phyloP scores from a whole-genome alignment of 1,140 invertebrate species.

The Pseudomyrmex concolor region DNA sequence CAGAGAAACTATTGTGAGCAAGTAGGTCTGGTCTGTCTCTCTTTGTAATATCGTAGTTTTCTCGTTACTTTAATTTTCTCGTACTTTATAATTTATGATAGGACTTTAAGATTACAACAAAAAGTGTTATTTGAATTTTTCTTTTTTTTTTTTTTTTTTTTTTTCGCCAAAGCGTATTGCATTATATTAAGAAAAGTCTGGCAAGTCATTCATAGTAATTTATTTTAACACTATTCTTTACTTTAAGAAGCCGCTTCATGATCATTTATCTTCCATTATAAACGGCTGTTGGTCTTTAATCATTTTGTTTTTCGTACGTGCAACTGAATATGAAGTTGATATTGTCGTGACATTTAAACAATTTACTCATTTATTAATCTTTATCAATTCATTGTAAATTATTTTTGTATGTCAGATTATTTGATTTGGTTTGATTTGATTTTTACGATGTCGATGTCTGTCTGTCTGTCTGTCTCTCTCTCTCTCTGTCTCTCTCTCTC shows the following conservation, averaged over 20 bases:
- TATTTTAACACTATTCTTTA: constrained; percentile 38
- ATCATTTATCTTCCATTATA: constrained; percentile 26
- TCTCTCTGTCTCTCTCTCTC: too few species aligned
- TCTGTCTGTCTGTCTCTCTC: too few species aligned
- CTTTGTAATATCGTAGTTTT: background rate
- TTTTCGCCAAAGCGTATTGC: background rate
- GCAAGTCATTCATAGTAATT: constrained; percentile 36
- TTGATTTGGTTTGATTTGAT: background rate
- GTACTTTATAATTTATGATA: background rate
- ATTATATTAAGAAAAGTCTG: constrained; percentile 22
- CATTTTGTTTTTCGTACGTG: constrained; percentile 18
- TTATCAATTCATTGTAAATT: background rate
- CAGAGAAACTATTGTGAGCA: background rate
- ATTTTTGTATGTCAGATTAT: constrained; percentile 22
- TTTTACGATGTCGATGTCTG: background rate
- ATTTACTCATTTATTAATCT: constrained; percentile 13
- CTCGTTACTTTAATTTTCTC: background rate
- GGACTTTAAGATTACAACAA: background rate
- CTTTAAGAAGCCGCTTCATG: constrained; percentile 9
- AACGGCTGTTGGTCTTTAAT: constrained; percentile 27
- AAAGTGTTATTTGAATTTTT: too few species aligned
- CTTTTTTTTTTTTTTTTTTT: too few species aligned
- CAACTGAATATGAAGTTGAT: constrained; percentile 2
- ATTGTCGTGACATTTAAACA: constrained; percentile 12
- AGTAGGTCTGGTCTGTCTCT: background rate